Base-by-base conservation (phyloP, 2,113 vertebrate species). In the Epinephelus lanceolatus region DNA sequence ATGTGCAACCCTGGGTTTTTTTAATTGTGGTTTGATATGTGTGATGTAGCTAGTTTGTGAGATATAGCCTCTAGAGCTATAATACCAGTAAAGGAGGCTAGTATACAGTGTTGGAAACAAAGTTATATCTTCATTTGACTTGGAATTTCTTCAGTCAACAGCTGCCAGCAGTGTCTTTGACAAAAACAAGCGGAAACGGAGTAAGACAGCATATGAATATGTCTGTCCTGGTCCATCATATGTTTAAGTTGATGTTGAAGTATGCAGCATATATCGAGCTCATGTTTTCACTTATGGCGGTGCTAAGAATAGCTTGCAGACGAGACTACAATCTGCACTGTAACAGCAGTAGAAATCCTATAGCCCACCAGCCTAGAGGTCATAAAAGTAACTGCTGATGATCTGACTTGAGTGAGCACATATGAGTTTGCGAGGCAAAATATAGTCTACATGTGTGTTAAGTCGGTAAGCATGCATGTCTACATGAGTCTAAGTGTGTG, bases 291-390 rank as follows among this genome's bases (percentile, higher is more conserved):
- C 71, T 88, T 49, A 77, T 51, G 37, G 60, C 11, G 1, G 14
- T 45, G 70, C 87, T 86, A 81, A 83, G 56, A 88, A 92, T 90
- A 88, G 73, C 53, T 45, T 14, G 61, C 71, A 81, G 76, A 87
- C 78, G 6, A 78, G 80, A 84, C 76, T 63, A 85, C 82, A 92
- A 87, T 84, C 76, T 90, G 80, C 71, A 63, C 71, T 73, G 83
- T 86, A 85, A 79, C 51, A 25, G 84, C 74, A 78, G 78, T 21
- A 82, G 88, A 88, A 84, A 89, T 68, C 51, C 81, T 68, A 86
- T 51, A 45, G 11, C 42, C 11, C 9, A 84, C 65, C 42, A 14
- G 70, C 47, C 42, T 45, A 65, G 87, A 81, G 75, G 89, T 86
- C 79, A 77, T 4, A 25, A 37, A 62, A 63, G 55, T 78, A 61